phyloP scores from a whole-genome alignment of 2,888 invertebrate species.

The Corbicula japonica region DNA sequence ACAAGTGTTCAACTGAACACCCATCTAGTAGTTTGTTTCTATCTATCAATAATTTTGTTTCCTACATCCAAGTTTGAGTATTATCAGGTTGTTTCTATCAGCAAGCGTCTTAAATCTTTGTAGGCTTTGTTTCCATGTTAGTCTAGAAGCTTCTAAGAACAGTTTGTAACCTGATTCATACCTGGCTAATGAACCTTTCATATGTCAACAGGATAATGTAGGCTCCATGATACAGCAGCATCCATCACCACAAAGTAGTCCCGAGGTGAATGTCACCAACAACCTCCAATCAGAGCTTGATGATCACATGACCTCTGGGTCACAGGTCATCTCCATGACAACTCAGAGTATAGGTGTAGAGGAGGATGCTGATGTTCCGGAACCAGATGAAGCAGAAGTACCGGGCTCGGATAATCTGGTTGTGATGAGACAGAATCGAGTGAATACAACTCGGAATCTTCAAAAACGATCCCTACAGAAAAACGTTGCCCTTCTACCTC shows the following conservation, averaged over 20 bases:
- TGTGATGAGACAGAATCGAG: slow-evolving; percentile 74
- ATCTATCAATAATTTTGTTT: too few species aligned
- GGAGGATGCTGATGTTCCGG: slow-evolving; percentile 82
- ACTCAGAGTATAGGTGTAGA: slow-evolving; percentile 68
- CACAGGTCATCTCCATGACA: slow-evolving; percentile 60
- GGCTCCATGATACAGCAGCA: slow-evolving; percentile 76
- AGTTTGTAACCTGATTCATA: too few species aligned
- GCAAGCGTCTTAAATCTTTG: too few species aligned
- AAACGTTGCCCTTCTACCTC: slow-evolving; percentile 68
- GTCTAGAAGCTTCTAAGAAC: too few species aligned
- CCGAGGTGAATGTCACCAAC: slow-evolving; percentile 83
- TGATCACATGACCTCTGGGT: slow-evolving; percentile 72
- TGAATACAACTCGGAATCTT: slow-evolving; percentile 75
- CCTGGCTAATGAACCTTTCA: too few species aligned
- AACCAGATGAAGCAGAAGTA: slow-evolving; percentile 81
- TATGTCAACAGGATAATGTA: slow-evolving; percentile 82
- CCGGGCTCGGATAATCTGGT: slow-evolving; percentile 65
- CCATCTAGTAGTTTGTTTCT: too few species aligned
- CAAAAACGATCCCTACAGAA: slow-evolving; percentile 78
- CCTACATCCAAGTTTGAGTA: too few species aligned
- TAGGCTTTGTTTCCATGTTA: too few species aligned
- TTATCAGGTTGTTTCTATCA: too few species aligned
- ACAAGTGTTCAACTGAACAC: too few species aligned
- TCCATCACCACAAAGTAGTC: slow-evolving; percentile 82
- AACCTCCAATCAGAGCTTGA: slow-evolving; percentile 76